These are phyloP conservation scores for Agriopis aurantiaria DNA, from an alignment of 2,888 invertebrate genomes.

Conservation along the genomic window DNA sequence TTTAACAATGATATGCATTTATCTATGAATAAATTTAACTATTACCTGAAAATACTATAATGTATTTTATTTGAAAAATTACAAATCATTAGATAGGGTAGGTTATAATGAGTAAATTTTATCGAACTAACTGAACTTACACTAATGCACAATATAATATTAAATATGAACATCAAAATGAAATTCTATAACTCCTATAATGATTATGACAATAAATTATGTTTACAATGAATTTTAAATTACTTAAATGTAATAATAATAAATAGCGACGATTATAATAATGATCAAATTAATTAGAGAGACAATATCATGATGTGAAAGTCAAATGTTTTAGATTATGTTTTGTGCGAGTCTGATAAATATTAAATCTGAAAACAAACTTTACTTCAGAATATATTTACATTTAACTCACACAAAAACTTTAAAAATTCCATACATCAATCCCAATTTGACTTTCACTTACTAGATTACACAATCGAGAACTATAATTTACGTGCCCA, in stretches of 20 bases:
- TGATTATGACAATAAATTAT: constrained; percentile 84
- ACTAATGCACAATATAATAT: constrained; percentile 80
- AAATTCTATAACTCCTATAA: constrained; percentile 82
- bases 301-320: constrained; percentile 81
- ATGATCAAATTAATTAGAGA: constrained; percentile 81
- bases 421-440: constrained; percentile 32
- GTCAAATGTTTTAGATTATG: constrained; percentile 61
- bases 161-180: constrained; percentile 79
- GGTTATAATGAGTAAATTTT: constrained; percentile 68
- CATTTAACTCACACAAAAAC: constrained; percentile 37
- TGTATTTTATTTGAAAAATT: constrained; percentile 70
- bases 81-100: constrained; percentile 73
- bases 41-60: constrained; percentile 75
- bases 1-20: constrained; percentile 81
- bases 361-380: constrained; percentile 35
- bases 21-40: constrained; percentile 81
- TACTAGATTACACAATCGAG: constrained; percentile 61
- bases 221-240: constrained; percentile 79
- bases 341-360: constrained; percentile 53
- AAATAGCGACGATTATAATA: constrained; percentile 78
- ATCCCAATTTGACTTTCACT: constrained; percentile 67
- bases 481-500: constrained; percentile 66
- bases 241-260: constrained; percentile 85
- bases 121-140: constrained; percentile 82
- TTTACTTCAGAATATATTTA: constrained; percentile 34